Conservation (phyloP, 2,113 vertebrate species). For the Epinephelus moara region DNA sequence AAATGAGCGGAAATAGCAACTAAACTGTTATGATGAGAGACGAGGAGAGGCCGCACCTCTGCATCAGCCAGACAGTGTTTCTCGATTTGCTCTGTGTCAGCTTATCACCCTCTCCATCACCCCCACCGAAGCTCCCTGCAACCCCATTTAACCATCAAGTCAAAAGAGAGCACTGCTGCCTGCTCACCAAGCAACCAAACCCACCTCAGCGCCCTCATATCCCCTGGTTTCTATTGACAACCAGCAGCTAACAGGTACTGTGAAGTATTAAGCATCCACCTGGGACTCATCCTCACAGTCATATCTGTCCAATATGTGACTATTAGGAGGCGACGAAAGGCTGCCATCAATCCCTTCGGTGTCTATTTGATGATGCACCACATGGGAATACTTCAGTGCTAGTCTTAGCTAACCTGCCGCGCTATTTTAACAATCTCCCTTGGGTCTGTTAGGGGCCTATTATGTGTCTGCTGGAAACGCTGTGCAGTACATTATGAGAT, state of each 20-base stretch:
- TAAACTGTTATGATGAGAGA: slow-evolving; percentile 31
- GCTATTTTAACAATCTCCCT: slow-evolving; percentile 79
- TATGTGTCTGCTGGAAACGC: slow-evolving; percentile 63
- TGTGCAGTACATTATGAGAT: slow-evolving; percentile 42
- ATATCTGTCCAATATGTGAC: slow-evolving; percentile 67
- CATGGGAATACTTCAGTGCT: slow-evolving; percentile 66
- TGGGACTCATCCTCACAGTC: slow-evolving; percentile 70
- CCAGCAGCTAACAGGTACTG: slow-evolving; percentile 51
- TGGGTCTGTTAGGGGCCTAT: slow-evolving; percentile 63
- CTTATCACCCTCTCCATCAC: slow-evolving; percentile 41
- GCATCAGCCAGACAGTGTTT: slow-evolving; percentile 42
- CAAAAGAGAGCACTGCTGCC: slow-evolving; percentile 37
- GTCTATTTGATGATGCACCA: slow-evolving; percentile 72
- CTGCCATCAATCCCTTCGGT: slow-evolving; percentile 74
- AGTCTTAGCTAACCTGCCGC: slow-evolving; percentile 70
- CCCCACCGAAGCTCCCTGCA: slow-evolving; percentile 26
- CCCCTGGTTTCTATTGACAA: slow-evolving; percentile 63
- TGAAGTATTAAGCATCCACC: slow-evolving; percentile 67
- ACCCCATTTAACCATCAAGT: slow-evolving; percentile 60
- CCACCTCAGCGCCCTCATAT: slow-evolving; percentile 36
- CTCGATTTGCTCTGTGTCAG: slow-evolving; percentile 53
- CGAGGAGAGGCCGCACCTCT: slow-evolving; percentile 29
- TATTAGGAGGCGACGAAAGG: slow-evolving; percentile 69
- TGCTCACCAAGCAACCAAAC: slow-evolving; percentile 43
- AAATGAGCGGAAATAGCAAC: background rate